These are phyloP conservation scores for Antheraea pernyi DNA, from an alignment of 1,140 invertebrate species.

Conservation along the genomic window DNA sequence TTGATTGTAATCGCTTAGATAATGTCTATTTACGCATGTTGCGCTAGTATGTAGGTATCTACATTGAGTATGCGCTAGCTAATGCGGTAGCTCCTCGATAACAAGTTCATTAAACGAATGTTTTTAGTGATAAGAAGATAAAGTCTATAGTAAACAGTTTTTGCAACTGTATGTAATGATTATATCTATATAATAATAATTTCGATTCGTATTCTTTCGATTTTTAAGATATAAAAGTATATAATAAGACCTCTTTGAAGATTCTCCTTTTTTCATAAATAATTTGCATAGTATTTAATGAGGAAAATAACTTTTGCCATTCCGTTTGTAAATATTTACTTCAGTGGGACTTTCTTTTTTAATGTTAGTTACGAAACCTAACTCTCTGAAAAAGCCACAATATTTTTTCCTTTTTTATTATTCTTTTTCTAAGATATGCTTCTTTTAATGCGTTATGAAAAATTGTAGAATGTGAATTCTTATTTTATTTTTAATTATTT, in stretches of 20 bases:
- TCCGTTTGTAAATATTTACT: too few species aligned
- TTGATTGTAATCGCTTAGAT: slow-evolving; percentile 17
- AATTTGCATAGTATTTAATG: neutral
- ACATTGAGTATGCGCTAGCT: slow-evolving; percentile 2
- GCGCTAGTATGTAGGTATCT: slow-evolving; percentile 13
- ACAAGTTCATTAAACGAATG: slow-evolving; percentile 14
- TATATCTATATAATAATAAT: neutral
- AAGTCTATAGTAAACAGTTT: slow-evolving; percentile 5
- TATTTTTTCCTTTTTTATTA: too few species aligned
- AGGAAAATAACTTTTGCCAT: neutral
- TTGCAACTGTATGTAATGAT: neutral
- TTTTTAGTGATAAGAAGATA: slow-evolving; percentile 14
- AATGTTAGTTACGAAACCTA: too few species aligned
- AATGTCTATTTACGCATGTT: slow-evolving; percentile 17
- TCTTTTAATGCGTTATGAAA: too few species aligned
- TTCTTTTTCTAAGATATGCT: too few species aligned
- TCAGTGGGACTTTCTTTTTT: too few species aligned
- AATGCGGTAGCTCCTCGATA: slow-evolving; percentile 4
- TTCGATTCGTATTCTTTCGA: neutral
- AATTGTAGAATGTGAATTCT: too few species aligned
- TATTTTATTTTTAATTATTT: too few species aligned
- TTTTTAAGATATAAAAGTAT: neutral
- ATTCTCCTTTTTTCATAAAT: neutral
- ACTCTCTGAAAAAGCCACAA: too few species aligned
- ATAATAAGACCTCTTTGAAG: neutral